Base-by-base conservation (phyloP, 2,888 invertebrate genomes). In the Hypolimnas misippus region DNA sequence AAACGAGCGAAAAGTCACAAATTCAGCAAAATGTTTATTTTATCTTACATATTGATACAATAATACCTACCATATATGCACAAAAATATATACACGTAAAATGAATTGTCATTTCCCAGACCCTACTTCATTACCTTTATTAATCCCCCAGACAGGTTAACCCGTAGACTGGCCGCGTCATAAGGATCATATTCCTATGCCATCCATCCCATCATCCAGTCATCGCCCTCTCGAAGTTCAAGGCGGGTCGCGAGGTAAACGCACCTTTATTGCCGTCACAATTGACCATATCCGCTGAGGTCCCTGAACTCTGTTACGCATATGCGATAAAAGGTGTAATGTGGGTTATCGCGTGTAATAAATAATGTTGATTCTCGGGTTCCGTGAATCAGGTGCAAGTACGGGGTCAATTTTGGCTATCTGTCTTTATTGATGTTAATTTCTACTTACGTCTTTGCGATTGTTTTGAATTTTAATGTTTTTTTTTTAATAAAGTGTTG, bases 251-350 rank as follows among this genome's bases (percentile, higher is more conserved):
- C 70, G 83, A 82, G 81, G 82, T 83, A 81, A 85, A 82, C 82
- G 88, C 86, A 89, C 88, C 88, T 88, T 86, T 84, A 88, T 86
- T 86, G 81, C 69, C 76, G 70, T 29, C 66, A 65, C 81, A 83
- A 88, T 87, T 88, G 86, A 81, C 71, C 70, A 71, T 79, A 79
- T 88, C 88, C 85, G 79, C 71, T 62, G 72, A 72, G 87, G 86
- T 82, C 81, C 65, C 56, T 74, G 86, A 85, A 79, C 86, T 74
- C 69, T 46, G 14, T 25, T 33, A 57, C 57, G 53, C 53, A 70
- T 66, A n/a, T n/a, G n/a, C n/a, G 69, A 72, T 73, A 67, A 72
- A 79, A 79, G 77, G 54, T 58, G 52, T 57, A 76, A 57, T 67
- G 59, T 71, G 63, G 66, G 62, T 67, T 65, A 65, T 61, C 66